Evolutionary conservation across 2,113 vertebrate species (phyloP).

Genomic region (Brevimyrus niger): DNA sequence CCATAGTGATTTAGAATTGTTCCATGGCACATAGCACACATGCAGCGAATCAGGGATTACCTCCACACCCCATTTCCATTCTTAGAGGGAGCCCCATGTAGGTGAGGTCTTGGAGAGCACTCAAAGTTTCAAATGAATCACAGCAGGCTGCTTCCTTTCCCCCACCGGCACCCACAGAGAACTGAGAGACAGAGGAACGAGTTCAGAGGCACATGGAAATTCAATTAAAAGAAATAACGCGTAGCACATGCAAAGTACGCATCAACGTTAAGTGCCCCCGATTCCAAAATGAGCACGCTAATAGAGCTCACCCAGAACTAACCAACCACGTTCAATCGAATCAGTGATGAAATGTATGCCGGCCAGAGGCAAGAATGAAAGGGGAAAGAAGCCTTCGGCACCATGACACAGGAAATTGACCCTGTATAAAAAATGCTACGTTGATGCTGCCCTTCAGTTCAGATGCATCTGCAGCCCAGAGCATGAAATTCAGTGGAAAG

Average conservation of each 20-base stretch:
- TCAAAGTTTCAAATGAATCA: slow-evolving; percentile 39
- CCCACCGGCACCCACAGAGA: slow-evolving; percentile 43
- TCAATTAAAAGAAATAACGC: slow-evolving; percentile 21
- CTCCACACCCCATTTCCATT: slow-evolving; percentile 43
- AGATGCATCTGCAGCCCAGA: neutral
- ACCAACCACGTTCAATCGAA: neutral
- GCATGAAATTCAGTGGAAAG: neutral
- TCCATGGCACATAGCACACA: neutral
- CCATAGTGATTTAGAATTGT: neutral
- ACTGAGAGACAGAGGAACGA: slow-evolving; percentile 34
- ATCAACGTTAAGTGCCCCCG: neutral
- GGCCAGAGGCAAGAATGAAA: neutral
- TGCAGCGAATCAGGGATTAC: slow-evolving; percentile 18
- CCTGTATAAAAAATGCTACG: neutral
- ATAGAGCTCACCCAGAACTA: neutral
- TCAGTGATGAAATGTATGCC: neutral
- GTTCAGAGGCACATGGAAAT: slow-evolving; percentile 37
- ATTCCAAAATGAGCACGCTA: neutral
- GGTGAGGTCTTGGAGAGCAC: slow-evolving; percentile 43
- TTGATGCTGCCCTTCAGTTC: neutral
- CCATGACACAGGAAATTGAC: neutral
- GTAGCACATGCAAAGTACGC: neutral
- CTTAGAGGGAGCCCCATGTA: slow-evolving; percentile 36
- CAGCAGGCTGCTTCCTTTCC: slow-evolving; percentile 37
- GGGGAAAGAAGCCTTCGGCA: neutral